Conservation (phyloP, 2,797 vertebrate species). For the Rousettus madagascariensis region DNA sequence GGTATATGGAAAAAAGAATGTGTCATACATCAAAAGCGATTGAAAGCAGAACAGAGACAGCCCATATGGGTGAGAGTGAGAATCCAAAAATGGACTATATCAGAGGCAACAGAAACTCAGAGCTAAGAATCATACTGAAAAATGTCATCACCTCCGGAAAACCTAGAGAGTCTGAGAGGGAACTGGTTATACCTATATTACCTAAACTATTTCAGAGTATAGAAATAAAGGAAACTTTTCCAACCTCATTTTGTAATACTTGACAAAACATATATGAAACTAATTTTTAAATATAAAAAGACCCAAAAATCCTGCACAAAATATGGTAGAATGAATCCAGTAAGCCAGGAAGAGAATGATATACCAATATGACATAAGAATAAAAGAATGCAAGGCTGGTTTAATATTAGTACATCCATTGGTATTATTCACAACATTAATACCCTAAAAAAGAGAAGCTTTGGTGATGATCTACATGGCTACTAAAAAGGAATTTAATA, state of each 20-base stretch:
- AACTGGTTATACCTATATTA: neutral
- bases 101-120: neutral
- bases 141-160: neutral
- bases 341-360: neutral
- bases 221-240: neutral
- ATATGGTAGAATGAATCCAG: neutral
- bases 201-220: neutral
- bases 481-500: neutral
- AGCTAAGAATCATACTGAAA: neutral
- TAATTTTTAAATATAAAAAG: neutral
- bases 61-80: slow-evolving; percentile 1
- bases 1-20: neutral
- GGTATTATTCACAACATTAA: too few relatives aligned
- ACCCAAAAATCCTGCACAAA: neutral
- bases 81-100: neutral
- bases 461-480: neutral
- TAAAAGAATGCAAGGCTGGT: neutral
- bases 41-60: neutral
- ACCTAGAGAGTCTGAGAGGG: neutral
- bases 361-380: too few relatives aligned
- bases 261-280: neutral
- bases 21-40: neutral
- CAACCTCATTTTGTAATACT: neutral
- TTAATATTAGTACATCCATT: neutral
- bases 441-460: neutral